Conservation (phyloP, 2,113 vertebrate genomes). For the Lepus europaeus region DNA sequence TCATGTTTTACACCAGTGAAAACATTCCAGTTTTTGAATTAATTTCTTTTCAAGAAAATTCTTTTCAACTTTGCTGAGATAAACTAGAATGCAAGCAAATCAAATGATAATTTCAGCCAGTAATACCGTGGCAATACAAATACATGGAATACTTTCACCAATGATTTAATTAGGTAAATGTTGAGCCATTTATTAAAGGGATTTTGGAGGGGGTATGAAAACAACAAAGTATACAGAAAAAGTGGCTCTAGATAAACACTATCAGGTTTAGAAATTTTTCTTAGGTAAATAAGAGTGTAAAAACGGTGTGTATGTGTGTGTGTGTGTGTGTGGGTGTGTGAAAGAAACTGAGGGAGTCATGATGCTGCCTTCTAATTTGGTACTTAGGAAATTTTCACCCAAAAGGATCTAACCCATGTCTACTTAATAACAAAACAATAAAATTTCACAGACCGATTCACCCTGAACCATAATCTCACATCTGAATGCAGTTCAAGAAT, state of each 20-base stretch:
- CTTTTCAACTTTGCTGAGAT: background rate
- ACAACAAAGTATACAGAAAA: background rate
- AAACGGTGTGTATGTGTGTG: accelerated
- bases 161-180: background rate
- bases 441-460: background rate
- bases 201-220: background rate
- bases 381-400: background rate
- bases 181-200: background rate
- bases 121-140: background rate
- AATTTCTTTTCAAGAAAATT: background rate
- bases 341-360: too few relatives aligned
- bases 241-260: background rate
- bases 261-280: background rate
- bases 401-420: background rate
- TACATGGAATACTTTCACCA: background rate
- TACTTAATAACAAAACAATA: background rate
- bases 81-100: background rate
- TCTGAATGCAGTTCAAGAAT: background rate
- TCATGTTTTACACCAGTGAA: background rate
- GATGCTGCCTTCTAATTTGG: background rate
- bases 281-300: background rate
- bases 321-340: accelerated
- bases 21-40: background rate
- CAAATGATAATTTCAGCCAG: background rate
- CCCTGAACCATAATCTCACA: background rate